Conservation (phyloP, 35 echinoderm and acorn worm species). For the Apostichopus japonicus region DNA sequence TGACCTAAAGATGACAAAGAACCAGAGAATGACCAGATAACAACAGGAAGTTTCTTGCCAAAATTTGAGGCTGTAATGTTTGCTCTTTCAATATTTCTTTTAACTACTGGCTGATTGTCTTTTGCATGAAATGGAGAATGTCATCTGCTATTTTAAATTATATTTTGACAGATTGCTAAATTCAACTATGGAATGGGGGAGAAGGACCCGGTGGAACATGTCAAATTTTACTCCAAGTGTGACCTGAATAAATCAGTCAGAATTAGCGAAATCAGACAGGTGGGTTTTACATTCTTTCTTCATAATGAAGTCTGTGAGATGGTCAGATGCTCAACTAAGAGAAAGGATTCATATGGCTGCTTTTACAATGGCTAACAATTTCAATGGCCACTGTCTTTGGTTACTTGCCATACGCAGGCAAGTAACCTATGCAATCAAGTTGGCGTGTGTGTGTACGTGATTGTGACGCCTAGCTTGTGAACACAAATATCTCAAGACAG, state of each 20-base stretch:
- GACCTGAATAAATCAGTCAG: slow-evolving; percentile 51
- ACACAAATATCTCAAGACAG: background rate
- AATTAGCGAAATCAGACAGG: background rate
- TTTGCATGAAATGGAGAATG: background rate
- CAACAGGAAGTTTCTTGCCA: too few relatives aligned
- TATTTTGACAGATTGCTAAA: slow-evolving; percentile 62
- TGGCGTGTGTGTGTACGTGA: too few relatives aligned
- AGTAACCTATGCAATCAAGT: too few relatives aligned
- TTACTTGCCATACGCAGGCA: too few relatives aligned
- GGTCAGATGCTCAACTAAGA: background rate
- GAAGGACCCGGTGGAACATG: slow-evolving; percentile 71
- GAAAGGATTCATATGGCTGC: background rate
- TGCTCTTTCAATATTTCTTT: too few relatives aligned
- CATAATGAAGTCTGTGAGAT: background rate
- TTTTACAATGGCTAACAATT: background rate
- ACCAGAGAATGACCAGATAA: too few relatives aligned
- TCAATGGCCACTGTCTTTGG: background rate
- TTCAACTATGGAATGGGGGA: slow-evolving; percentile 86
- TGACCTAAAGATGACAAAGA: too few relatives aligned
- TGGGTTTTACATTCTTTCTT: background rate
- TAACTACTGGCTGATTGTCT: too few relatives aligned
- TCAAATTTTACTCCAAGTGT: slow-evolving; percentile 80
- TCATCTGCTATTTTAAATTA: background rate
- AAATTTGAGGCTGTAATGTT: too few relatives aligned
- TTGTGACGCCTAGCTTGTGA: background rate